A percentile compares a stretch with the other conserved stretches of the same genome.
Conservation (phyloP, 1,140 invertebrate genomes). For the Drosophila navojoa region DNA sequence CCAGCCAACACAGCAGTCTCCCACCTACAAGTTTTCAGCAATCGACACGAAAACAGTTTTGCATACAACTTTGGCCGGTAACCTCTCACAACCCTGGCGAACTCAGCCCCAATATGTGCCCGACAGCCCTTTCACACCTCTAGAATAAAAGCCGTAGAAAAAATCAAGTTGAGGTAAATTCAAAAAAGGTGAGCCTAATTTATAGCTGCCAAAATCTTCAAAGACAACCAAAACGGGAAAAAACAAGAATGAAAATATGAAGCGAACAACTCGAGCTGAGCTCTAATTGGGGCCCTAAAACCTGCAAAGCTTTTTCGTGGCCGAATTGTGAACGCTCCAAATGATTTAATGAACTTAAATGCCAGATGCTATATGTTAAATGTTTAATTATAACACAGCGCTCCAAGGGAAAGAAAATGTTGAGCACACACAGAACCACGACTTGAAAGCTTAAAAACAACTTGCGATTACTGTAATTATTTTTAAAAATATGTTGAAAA, state of each 20-base stretch:
- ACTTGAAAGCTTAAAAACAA: conserved; percentile 2
- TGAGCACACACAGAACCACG: not conserved
- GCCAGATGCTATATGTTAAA: conserved; percentile 57
- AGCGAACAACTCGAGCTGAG: conserved; percentile 37
- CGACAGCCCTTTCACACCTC: conserved; percentile 51
- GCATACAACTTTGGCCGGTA: conserved; percentile 55
- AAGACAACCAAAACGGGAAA: conserved; percentile 42
- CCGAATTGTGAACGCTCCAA: conserved; percentile 47
- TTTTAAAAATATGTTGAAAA: conserved; percentile 62
- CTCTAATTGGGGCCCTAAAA: conserved; percentile 43
- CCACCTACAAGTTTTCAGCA: conserved; percentile 54
- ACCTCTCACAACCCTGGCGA: conserved; percentile 11
- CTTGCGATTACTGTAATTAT: conserved; percentile 26
- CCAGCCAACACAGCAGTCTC: conserved; percentile 5
- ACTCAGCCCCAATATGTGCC: conserved; percentile 45
- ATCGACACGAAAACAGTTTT: conserved; percentile 74
- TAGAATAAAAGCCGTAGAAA: conserved; percentile 17
- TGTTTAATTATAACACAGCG: conserved; percentile 71
- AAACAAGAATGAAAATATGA: conserved; percentile 11
- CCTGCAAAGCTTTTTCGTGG: conserved; percentile 27
- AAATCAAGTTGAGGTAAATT: not conserved
- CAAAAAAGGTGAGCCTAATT: conserved; percentile 55
- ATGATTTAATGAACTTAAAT: conserved; percentile 71
- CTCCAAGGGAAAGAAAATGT: conserved; percentile 55
- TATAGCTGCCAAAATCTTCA: conserved; percentile 56